These are phyloP conservation scores for Drosophila pegasa DNA, from an alignment of 2,888 invertebrate genomes.

Conservation along the genomic window DNA sequence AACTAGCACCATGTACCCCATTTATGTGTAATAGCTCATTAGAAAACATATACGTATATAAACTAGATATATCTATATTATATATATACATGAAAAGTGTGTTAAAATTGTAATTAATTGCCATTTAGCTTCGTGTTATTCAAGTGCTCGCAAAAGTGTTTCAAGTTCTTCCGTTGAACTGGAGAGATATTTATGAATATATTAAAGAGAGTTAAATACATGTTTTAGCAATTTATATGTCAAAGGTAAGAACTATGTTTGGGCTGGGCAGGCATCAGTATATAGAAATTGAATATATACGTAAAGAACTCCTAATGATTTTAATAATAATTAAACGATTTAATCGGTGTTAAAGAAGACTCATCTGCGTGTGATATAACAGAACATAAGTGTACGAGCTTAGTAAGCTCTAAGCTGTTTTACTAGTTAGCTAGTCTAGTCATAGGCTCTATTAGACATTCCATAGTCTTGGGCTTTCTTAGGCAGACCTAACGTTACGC, in stretches of 20 bases:
- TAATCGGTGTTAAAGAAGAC: too few relatives aligned
- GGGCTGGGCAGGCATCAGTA: too few relatives aligned
- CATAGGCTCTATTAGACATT: not conserved
- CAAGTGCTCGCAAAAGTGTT: constrained; percentile 5
- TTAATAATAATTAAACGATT: too few relatives aligned
- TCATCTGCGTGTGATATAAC: too few relatives aligned
- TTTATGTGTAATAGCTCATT: constrained; percentile 33
- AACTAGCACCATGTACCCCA: constrained; percentile 42
- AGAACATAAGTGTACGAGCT: too few relatives aligned
- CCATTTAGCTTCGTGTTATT: constrained; percentile 22
- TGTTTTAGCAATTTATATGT: not conserved
- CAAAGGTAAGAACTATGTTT: too few relatives aligned
- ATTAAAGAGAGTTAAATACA: not conserved
- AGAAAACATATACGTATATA: constrained; percentile 19
- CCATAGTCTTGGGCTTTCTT: not conserved
- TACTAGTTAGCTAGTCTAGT: not conserved
- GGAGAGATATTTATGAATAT: not conserved
- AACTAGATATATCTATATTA: constrained; percentile 5
- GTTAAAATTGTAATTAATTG: constrained; percentile 67
- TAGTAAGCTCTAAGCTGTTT: not conserved
- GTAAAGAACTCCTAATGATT: too few relatives aligned
- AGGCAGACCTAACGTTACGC: not conserved
- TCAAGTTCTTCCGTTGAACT: not conserved
- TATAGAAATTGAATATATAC: too few relatives aligned
- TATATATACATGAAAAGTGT: constrained; percentile 23